Evolutionary conservation across 2,797 vertebrate genomes (phyloP).

Genomic region (Tenualosa ilisha): DNA sequence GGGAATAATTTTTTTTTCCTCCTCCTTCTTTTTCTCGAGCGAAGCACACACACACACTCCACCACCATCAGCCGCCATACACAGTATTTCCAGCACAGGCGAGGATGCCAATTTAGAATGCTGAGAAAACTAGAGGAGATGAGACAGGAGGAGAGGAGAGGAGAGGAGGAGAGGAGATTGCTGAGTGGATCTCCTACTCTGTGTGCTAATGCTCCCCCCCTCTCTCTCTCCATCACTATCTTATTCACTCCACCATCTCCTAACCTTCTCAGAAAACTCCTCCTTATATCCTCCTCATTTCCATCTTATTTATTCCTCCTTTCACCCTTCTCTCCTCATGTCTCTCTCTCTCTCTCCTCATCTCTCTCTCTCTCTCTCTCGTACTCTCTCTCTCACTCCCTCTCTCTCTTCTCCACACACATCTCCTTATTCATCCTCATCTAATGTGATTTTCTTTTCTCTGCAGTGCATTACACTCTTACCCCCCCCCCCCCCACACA

Average conservation of each 20-base stretch:
- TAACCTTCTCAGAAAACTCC: slow-evolving; percentile 9
- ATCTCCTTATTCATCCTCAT: background rate
- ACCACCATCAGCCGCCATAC: background rate
- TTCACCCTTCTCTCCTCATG: background rate
- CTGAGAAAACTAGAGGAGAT: background rate
- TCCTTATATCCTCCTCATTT: slow-evolving; percentile 49
- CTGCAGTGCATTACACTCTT: background rate
- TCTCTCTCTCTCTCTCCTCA: slow-evolving; percentile 28
- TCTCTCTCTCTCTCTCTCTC: background rate
- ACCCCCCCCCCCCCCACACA: background rate
- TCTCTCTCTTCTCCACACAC: background rate
- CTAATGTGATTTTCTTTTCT: background rate
- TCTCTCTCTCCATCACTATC: slow-evolving; percentile 39
- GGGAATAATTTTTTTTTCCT: slow-evolving; percentile 79
- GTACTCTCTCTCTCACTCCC: slow-evolving; percentile 1
- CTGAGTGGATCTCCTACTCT: background rate
- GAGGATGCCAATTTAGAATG: background rate
- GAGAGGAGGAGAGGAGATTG: background rate
- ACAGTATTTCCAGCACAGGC: slow-evolving; percentile 16
- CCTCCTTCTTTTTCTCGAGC: slow-evolving; percentile 42
- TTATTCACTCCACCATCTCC: slow-evolving; percentile 53
- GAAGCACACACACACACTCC: background rate
- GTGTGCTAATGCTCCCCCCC: background rate
- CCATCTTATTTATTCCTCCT: slow-evolving; percentile 39
- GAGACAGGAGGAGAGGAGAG: slow-evolving; percentile 13